Evolutionary conservation across 92 coral and sea anemone genomes (phyloP).

Genomic region (Nematostella vectensis): DNA sequence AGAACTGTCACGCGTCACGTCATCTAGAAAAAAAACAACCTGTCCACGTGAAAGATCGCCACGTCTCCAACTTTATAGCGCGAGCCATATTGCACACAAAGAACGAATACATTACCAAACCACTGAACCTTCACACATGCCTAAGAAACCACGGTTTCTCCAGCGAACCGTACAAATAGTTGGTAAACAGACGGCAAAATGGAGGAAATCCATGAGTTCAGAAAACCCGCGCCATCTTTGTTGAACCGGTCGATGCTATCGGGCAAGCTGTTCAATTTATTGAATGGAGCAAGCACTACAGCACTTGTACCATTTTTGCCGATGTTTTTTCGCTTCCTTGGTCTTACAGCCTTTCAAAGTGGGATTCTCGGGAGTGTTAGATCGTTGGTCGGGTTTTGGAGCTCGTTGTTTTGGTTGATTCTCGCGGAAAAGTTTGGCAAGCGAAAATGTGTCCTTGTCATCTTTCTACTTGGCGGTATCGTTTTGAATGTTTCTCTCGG

Average conservation of each 20-base stretch:
- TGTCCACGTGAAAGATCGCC: no score
- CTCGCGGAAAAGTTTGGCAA: slow-evolving; percentile 58
- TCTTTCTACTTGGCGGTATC: slow-evolving; percentile 47
- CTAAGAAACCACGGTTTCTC: neutral
- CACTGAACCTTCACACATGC: slow-evolving; percentile 14
- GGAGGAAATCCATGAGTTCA: slow-evolving; percentile 28
- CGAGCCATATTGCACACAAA: neutral
- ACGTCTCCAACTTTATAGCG: no score
- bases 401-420: slow-evolving; percentile 58
- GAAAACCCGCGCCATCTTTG: slow-evolving; percentile 32
- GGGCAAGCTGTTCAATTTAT: slow-evolving; percentile 63
- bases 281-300: slow-evolving; percentile 64
- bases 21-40: no score
- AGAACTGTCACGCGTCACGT: no score
- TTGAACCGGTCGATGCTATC: slow-evolving; percentile 63
- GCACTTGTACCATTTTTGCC: slow-evolving; percentile 82
- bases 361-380: slow-evolving; percentile 70
- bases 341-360: slow-evolving; percentile 80
- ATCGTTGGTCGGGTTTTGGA: slow-evolving; percentile 71
- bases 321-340: slow-evolving; percentile 90
- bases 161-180: neutral
- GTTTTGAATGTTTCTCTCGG: slow-evolving; percentile 58
- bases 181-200: neutral
- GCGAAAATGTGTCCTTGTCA: slow-evolving; percentile 52
- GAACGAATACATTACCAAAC: slow-evolving; percentile 11